phyloP scores from a whole-genome alignment of 53 echinoderm and acorn worm genomes.

The Paracentrotus lividus region DNA sequence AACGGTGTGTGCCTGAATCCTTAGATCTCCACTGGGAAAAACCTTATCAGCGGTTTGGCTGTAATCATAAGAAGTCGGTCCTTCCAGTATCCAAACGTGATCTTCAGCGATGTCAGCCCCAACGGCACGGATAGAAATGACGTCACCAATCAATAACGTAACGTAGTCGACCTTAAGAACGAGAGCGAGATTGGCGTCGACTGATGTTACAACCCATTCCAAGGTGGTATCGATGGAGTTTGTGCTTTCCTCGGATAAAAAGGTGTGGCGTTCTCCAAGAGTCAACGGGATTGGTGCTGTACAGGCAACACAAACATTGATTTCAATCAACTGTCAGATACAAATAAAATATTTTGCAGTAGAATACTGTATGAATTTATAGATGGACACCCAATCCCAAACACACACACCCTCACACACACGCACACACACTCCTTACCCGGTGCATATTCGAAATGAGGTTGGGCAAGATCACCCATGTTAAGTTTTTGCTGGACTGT shows the following conservation, averaged over 20 bases:
- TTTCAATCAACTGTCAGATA: no score
- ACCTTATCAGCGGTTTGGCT: constrained; percentile 39
- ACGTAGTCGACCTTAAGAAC: background rate
- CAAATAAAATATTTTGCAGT: no score
- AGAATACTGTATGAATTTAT: no score
- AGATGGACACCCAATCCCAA: no score
- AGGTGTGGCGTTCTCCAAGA: background rate
- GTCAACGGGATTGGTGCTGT: background rate
- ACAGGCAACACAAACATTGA: background rate
- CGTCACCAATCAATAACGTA: background rate
- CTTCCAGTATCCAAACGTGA: background rate
- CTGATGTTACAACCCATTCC: background rate
- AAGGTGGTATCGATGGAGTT: background rate
- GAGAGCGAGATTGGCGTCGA: background rate
- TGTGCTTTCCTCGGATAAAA: background rate
- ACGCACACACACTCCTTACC: no score
- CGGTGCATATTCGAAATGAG: no score
- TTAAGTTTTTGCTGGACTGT: no score
- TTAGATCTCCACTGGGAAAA: constrained; percentile 20
- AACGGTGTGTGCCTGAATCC: background rate
- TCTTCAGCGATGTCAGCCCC: constrained; percentile 14
- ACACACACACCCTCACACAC: no score
- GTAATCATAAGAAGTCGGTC: background rate
- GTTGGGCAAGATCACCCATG: no score
- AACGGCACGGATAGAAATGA: background rate